Evolutionary conservation across 2,113 vertebrate species (phyloP), one percentile per base, ranked within the genome.

Genomic region (Hoplias malabaricus): DNA sequence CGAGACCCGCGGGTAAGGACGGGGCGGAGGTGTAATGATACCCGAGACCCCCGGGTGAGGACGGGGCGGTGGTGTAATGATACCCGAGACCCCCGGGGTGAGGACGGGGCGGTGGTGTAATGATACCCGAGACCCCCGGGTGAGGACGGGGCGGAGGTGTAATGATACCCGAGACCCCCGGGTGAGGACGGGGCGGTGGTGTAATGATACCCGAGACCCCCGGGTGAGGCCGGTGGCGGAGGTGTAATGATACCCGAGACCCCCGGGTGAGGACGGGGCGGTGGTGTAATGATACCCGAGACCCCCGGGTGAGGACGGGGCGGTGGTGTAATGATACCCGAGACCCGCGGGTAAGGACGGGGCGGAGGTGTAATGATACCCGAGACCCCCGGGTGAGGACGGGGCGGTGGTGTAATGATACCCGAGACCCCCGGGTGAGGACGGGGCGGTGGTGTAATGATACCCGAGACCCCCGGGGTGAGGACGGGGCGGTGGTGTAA

Each of bases 231-330:
- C 98, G n/a, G 71, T 99, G 97, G 78, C 94, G 93, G 89, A 99
- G 99, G 86, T 98, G 96, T n/a, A n/a, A n/a, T n/a, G 88, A 99
- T 99, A 46, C 98, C 98, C 87, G 99, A 99, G 66, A 99, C 88
- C 54, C 97, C n/a, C n/a, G n/a, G n/a, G n/a, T n/a, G n/a, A n/a
- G n/a, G n/a, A n/a, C n/a, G n/a, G n/a, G n/a, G n/a, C n/a, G n/a
- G 43, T 19, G n/a, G 1, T 6, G 16, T 48, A n/a, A 10, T n/a
- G 23, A 59, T 16, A 92, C 92, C 91, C 93, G 92, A 57, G 98
- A 97, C 11, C 98, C 98, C 81, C 97, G 93, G 76, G 98, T 99
- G 79, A 99, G 89, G 31, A 99, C 98, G 71, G 99, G 97, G 78
- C 94, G 93, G 89, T 99, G 99, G 86, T 98, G 96, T n/a, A n/a